phyloP scores from a whole-genome alignment of 2,797 vertebrate genomes.

The Cygnus olor region DNA sequence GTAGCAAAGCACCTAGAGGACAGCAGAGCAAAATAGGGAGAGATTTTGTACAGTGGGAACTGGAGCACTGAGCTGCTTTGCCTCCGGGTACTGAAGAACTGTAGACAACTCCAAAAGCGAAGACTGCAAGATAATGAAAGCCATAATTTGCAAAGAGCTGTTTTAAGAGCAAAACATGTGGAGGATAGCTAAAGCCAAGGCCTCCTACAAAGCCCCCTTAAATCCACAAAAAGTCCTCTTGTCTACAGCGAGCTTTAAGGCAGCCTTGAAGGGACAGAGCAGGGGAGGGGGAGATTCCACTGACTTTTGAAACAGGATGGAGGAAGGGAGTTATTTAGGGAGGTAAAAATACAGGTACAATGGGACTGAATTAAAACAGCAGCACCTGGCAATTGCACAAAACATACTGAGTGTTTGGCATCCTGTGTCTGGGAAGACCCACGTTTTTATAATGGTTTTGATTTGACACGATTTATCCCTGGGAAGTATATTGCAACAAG shows the following conservation, averaged over 20 bases:
- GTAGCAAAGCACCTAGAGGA: not conserved
- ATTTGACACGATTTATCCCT: not conserved
- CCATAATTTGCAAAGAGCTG: not conserved
- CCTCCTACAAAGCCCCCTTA: not conserved
- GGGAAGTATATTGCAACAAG: not conserved
- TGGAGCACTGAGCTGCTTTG: not conserved
- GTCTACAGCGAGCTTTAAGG: not conserved
- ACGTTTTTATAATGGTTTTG: not conserved
- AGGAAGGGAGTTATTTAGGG: not conserved
- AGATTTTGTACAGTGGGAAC: not conserved
- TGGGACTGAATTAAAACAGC: not conserved
- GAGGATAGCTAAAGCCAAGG: not conserved
- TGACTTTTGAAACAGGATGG: not conserved
- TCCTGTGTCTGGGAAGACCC: not conserved
- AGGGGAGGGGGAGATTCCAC: not conserved
- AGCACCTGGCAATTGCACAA: not conserved
- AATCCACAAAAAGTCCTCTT: not conserved
- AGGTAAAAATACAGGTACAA: not conserved
- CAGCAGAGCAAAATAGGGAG: not conserved
- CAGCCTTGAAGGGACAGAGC: conserved; percentile 2
- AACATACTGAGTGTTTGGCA: not conserved
- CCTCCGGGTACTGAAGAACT: not conserved
- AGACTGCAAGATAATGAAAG: not conserved
- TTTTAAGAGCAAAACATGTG: not conserved
- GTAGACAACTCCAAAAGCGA: not conserved